phyloP scores from a whole-genome alignment of 2,888 invertebrate genomes.

The Callinectes sapidus region DNA sequence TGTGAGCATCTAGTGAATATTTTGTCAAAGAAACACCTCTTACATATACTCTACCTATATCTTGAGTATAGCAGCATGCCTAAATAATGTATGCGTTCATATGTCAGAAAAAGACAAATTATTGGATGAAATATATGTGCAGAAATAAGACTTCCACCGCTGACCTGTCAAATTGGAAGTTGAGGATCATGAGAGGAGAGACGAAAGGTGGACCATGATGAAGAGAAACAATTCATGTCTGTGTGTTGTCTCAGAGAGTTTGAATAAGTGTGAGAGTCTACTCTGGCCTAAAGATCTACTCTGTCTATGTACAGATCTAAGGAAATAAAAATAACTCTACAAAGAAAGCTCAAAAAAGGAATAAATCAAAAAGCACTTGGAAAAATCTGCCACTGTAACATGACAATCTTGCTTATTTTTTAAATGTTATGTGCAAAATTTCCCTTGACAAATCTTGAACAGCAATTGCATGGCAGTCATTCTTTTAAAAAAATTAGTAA shows the following conservation, averaged over 20 bases:
- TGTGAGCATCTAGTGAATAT: constrained; percentile 17
- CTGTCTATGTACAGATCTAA: constrained; percentile 37
- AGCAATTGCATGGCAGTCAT: constrained; percentile 60
- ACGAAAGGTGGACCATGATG: constrained; percentile 28
- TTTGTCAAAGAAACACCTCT: constrained; percentile 10
- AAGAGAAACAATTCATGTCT: constrained; percentile 37
- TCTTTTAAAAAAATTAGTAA: constrained; percentile 23
- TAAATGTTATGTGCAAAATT: constrained; percentile 6
- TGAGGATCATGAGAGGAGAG: constrained; percentile 37
- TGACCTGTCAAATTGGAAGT: constrained; percentile 34
- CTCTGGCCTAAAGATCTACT: constrained; percentile 30
- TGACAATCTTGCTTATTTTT: constrained; percentile 43
- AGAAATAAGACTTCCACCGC: constrained; percentile 37
- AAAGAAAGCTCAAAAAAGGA: constrained; percentile 58
- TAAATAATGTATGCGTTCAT: constrained; percentile 37
- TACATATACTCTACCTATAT: constrained; percentile 27
- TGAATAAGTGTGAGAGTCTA: constrained; percentile 20
- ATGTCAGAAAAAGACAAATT: constrained; percentile 37
- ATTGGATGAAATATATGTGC: constrained; percentile 36
- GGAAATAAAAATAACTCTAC: constrained; percentile 36
- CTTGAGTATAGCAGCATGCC: constrained; percentile 28
- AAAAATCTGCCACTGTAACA: constrained; percentile 49
- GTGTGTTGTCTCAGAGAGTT: constrained; percentile 35
- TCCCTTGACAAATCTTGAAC: constrained; percentile 32
- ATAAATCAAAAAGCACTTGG: constrained; percentile 45